Evolutionary conservation across 2,113 vertebrate genomes (phyloP).

Genomic region (Tragulus kanchil): DNA sequence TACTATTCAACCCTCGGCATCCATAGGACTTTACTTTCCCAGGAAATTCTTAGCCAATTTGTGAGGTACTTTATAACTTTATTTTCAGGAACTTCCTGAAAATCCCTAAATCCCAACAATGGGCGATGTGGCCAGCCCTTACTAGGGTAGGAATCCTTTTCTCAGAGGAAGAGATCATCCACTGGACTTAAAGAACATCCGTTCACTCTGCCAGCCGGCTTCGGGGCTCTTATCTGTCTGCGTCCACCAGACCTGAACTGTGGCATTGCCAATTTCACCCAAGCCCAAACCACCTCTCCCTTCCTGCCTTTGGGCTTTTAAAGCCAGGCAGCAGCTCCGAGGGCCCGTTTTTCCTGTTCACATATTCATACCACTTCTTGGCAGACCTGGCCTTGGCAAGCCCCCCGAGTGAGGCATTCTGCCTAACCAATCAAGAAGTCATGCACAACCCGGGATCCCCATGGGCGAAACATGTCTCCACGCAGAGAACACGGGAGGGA

Average conservation of each 20-base stretch:
- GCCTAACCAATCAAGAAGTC: not conserved
- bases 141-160: not conserved
- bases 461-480: not conserved
- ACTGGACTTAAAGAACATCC: not conserved
- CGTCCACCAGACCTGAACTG: not conserved
- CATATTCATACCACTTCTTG: not conserved
- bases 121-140: too few species aligned
- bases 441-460: accelerated
- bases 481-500: not conserved
- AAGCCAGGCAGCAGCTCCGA: not conserved
- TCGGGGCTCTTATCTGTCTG: not conserved
- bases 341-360: not conserved
- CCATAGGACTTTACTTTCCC: not conserved
- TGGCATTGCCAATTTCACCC: not conserved
- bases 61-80: not conserved
- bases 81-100: not conserved
- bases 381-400: not conserved
- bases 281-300: not conserved
- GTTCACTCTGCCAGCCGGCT: not conserved
- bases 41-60: not conserved
- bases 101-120: not conserved
- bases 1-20: not conserved
- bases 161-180: not conserved
- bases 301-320: not conserved
- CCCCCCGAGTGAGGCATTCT: not conserved